Percentiles rank a stretch among this genome's conserved stretches.
These are phyloP conservation scores for Maniola jurtina DNA, from an alignment of 1,140 invertebrate species.

Conservation along the genomic window DNA sequence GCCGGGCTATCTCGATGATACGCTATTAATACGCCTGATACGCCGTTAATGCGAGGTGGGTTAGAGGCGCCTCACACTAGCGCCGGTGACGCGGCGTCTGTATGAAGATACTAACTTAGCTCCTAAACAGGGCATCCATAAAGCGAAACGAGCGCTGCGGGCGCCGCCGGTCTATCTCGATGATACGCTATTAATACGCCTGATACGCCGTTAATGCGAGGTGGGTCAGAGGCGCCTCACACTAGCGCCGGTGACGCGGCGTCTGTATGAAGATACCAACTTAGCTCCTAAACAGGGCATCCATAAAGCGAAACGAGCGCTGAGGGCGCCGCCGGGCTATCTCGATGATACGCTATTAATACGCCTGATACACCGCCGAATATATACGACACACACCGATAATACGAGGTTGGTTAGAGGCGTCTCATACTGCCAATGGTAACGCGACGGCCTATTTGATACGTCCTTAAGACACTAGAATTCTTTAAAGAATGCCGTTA, in stretches of 20 bases:
- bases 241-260: too few relatives aligned
- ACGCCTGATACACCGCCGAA: slow-evolving; percentile 56
- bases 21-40: slow-evolving; percentile 64
- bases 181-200: slow-evolving; percentile 65
- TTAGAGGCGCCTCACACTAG: slow-evolving; percentile 32
- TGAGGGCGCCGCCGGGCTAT: slow-evolving; percentile 41
- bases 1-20: slow-evolving; percentile 61
- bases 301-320: too few relatives aligned
- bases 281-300: too few relatives aligned
- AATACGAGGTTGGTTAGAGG: slow-evolving; percentile 33
- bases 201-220: slow-evolving; percentile 54
- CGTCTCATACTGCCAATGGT: neutral
- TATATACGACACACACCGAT: too few relatives aligned
- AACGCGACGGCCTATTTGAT: too few relatives aligned
- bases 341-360: slow-evolving; percentile 68
- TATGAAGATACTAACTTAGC: neutral
- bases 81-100: slow-evolving; percentile 7
- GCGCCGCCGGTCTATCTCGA: slow-evolving; percentile 52
- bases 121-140: too few relatives aligned
- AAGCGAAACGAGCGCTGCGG: too few relatives aligned
- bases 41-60: slow-evolving; percentile 48
- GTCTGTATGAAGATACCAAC: neutral
- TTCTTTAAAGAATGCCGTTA: too few relatives aligned
- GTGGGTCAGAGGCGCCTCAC: neutral
- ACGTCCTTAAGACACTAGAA: too few relatives aligned